A percentile compares a stretch with the other conserved stretches of the same genome.
Conservation (phyloP, 2,113 vertebrate species). For the Thymallus thymallus region DNA sequence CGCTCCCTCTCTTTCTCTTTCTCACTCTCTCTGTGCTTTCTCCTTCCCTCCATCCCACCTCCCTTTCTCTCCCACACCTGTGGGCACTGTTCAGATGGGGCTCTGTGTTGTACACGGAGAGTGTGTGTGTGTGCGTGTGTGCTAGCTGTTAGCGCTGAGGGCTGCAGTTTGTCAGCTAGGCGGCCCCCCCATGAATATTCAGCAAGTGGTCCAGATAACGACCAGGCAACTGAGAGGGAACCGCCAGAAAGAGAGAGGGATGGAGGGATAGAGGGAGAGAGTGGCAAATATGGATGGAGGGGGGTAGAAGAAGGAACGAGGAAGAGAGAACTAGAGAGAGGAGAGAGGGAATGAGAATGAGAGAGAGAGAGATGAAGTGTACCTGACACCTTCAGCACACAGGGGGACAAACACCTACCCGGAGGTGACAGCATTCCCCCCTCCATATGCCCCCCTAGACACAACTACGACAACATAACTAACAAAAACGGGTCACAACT, state of each 20-base stretch:
- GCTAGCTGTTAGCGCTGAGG: constrained; percentile 39
- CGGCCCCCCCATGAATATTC: constrained; percentile 59
- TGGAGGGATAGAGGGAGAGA: not conserved
- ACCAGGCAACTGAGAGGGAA: constrained; percentile 3
- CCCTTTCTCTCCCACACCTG: not conserved
- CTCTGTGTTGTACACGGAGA: constrained; percentile 11
- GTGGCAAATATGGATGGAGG: not conserved
- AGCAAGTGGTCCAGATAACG: constrained; percentile 42
- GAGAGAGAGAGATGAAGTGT: too few species aligned
- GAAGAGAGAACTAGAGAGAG: not conserved
- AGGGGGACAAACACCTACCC: too few species aligned
- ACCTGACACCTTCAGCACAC: too few species aligned
- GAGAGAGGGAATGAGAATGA: not conserved
- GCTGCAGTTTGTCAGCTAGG: constrained; percentile 55
- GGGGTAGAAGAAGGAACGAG: not conserved
- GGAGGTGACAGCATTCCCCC: too few species aligned
- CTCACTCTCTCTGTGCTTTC: too few species aligned
- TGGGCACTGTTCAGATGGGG: not conserved
- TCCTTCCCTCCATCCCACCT: not conserved
- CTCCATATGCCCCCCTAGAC: too few species aligned
- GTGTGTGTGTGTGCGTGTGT: not conserved
- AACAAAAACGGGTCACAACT: too few species aligned
- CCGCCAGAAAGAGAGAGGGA: constrained; percentile 2
- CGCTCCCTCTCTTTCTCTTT: too few species aligned
- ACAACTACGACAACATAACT: too few species aligned